Evolutionary conservation across 1,140 invertebrate species (phyloP).

Genomic region (Drosophila tropicalis): DNA sequence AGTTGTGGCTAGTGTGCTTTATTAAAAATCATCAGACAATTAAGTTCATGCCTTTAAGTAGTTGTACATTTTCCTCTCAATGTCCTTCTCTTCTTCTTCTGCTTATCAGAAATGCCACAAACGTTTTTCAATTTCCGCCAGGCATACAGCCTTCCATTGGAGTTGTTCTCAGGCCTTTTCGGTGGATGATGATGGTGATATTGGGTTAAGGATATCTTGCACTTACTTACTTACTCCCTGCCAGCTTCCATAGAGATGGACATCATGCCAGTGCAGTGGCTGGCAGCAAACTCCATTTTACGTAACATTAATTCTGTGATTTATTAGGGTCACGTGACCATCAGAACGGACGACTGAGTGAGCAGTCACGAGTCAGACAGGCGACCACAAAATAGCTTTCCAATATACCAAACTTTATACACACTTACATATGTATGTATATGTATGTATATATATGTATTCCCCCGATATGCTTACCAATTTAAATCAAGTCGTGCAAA

Average conservation of each 20-base stretch:
- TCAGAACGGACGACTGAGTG: constrained; percentile 74
- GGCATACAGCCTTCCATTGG: constrained; percentile 18
- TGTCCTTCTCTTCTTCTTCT: constrained; percentile 19
- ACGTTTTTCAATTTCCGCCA: constrained; percentile 79
- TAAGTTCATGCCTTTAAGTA: constrained; percentile 51
- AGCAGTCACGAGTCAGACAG: constrained; percentile 68
- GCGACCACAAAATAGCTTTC: constrained; percentile 61
- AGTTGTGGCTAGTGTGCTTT: constrained; percentile 16
- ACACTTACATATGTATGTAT: too few relatives aligned
- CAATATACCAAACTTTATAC: constrained; percentile 21
- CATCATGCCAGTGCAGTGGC: constrained; percentile 12
- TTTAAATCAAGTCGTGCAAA: constrained; percentile 58
- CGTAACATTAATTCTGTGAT: constrained; percentile 84
- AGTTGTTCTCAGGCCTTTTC: too few relatives aligned
- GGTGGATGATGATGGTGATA: constrained; percentile 13
- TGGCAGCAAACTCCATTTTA: constrained; percentile 80
- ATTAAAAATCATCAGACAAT: constrained; percentile 28
- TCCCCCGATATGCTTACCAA: not conserved
- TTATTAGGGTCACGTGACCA: constrained; percentile 83
- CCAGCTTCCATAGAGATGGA: not conserved
- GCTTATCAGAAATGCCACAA: constrained; percentile 78
- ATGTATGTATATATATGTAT: too few relatives aligned
- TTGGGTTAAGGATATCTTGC: constrained; percentile 41
- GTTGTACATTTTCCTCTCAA: constrained; percentile 14
- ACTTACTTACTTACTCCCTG: constrained; percentile 18